These are phyloP conservation scores for Zaprionus tsacasi DNA, from an alignment of 1,140 invertebrate species.

Conservation along the genomic window DNA sequence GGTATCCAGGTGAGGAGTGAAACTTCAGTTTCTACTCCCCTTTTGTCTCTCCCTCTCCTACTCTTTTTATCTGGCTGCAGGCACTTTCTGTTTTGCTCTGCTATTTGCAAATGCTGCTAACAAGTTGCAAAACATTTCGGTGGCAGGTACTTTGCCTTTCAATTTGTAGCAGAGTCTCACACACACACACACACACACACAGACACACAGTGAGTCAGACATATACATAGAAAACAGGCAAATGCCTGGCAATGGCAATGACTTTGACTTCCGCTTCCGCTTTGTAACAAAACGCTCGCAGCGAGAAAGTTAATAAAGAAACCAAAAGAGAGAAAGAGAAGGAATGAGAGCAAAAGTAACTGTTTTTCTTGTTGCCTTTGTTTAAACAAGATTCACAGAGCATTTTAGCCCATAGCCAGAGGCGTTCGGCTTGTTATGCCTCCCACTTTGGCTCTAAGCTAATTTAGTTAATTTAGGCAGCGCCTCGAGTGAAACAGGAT, in stretches of 20 bases:
- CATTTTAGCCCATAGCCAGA: slow-evolving; percentile 21
- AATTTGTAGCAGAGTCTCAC: background rate
- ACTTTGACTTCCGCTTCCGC: slow-evolving; percentile 35
- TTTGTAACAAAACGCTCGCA: slow-evolving; percentile 30
- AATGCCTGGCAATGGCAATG: slow-evolving; percentile 40
- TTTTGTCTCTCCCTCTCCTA: background rate
- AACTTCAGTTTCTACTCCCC: background rate
- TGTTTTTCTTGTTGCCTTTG: slow-evolving; percentile 31
- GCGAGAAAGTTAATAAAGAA: slow-evolving; percentile 53
- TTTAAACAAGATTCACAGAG: slow-evolving; percentile 44
- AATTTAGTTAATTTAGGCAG: slow-evolving; percentile 48
- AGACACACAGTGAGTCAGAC: background rate
- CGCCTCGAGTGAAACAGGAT: slow-evolving; percentile 23
- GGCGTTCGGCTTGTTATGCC: slow-evolving; percentile 5
- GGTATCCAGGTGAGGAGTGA: background rate
- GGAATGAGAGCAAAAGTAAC: slow-evolving; percentile 29
- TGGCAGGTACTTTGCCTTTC: slow-evolving; percentile 11
- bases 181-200: slow-evolving; percentile 6
- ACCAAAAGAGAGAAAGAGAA: background rate
- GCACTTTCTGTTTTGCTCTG: background rate
- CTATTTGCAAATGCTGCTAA: slow-evolving; percentile 12
- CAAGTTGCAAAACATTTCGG: slow-evolving; percentile 14
- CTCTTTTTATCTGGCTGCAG: background rate
- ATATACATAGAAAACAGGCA: background rate
- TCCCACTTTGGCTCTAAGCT: slow-evolving; percentile 30